phyloP scores from a whole-genome alignment of 2,797 vertebrate species.

The Enteromius mattozi region DNA sequence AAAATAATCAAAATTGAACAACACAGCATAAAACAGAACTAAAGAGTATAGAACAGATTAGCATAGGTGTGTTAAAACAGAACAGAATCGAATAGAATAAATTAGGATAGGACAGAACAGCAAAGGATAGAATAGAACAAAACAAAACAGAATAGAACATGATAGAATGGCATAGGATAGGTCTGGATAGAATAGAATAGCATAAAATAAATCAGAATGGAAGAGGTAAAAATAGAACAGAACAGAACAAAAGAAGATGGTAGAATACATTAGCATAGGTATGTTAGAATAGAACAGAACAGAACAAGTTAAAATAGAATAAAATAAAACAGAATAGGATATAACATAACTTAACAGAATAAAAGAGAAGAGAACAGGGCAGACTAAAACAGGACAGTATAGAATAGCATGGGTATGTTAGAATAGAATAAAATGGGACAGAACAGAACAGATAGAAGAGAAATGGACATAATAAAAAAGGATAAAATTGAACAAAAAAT shows the following conservation, averaged over 20 bases:
- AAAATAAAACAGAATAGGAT: too few species aligned
- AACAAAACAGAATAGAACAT: background rate
- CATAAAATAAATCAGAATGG: background rate
- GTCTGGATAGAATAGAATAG: background rate
- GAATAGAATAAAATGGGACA: background rate
- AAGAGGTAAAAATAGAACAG: background rate
- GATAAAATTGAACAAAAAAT: too few species aligned
- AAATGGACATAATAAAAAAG: background rate
- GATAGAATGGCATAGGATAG: background rate
- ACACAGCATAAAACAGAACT: background rate
- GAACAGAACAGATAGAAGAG: background rate
- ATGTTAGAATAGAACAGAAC: too few species aligned
- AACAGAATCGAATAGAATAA: background rate
- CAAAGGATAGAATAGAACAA: background rate
- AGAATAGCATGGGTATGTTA: background rate
- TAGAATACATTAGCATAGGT: background rate
- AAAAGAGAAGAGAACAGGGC: too few species aligned
- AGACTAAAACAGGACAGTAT: too few species aligned
- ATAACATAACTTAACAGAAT: too few species aligned
- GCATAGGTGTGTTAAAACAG: background rate
- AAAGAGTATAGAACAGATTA: background rate
- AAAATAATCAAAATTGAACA: background rate
- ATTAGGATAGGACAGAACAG: background rate
- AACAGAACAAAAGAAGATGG: background rate
- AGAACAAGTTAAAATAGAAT: background rate